phyloP scores from a whole-genome alignment of 1,140 invertebrate species.

The Glossosoma conforme region DNA sequence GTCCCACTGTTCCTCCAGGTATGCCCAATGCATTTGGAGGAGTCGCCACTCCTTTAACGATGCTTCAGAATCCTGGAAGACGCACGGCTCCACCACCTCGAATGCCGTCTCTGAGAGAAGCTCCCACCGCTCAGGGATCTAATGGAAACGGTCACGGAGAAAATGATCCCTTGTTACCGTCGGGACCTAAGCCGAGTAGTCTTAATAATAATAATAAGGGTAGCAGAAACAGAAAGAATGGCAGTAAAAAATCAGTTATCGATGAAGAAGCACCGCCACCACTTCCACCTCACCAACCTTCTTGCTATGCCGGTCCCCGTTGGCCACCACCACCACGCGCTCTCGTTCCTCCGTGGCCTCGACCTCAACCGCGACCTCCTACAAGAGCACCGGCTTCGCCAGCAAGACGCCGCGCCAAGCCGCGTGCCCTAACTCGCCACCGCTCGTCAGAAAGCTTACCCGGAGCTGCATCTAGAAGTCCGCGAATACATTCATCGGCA shows the following conservation, averaged over 20 bases:
- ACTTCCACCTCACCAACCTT: slow-evolving; percentile 45
- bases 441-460: slow-evolving; percentile 61
- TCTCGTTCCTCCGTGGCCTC: slow-evolving; percentile 53
- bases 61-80: slow-evolving; percentile 55
- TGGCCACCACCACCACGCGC: slow-evolving; percentile 48
- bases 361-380: slow-evolving; percentile 44
- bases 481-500: slow-evolving; percentile 67
- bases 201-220: slow-evolving; percentile 41
- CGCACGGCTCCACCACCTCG: slow-evolving; percentile 40
- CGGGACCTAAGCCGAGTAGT: slow-evolving; percentile 49
- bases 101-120: slow-evolving; percentile 44
- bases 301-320: slow-evolving; percentile 33
- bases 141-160: slow-evolving; percentile 49
- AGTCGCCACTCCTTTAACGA: slow-evolving; percentile 62
- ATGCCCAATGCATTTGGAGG: slow-evolving; percentile 58
- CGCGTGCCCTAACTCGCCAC: slow-evolving; percentile 45
- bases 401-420: slow-evolving; percentile 26
- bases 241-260: slow-evolving; percentile 27
- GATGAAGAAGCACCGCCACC: slow-evolving; percentile 47
- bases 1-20: slow-evolving; percentile 34
- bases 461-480: slow-evolving; percentile 44
- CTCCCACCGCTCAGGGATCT: slow-evolving; percentile 25
- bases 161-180: slow-evolving; percentile 62
- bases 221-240: slow-evolving; percentile 38
- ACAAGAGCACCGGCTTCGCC: slow-evolving; percentile 40